phyloP scores from a whole-genome alignment of 2,113 vertebrate genomes.

The Cottus gobio region DNA sequence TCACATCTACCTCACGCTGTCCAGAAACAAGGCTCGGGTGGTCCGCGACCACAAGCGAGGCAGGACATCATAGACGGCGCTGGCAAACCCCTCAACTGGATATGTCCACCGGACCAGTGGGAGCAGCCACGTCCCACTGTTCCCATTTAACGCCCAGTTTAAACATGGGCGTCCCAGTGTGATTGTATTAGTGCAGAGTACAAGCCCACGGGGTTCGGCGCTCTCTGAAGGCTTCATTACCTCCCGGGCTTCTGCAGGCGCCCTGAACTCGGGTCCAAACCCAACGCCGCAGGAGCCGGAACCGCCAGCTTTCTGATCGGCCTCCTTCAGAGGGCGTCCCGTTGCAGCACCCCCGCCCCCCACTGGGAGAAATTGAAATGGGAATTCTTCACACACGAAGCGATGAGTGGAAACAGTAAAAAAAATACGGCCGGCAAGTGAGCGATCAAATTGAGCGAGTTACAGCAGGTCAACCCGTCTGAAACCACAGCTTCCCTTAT shows the following conservation, averaged over 20 bases:
- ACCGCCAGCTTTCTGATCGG: not conserved
- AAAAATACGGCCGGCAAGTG: not conserved
- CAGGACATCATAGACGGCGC: not conserved
- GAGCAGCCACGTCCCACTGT: not conserved
- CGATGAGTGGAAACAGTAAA: not conserved
- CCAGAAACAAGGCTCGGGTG: constrained; percentile 11
- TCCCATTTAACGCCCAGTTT: constrained; percentile 19
- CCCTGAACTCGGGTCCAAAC: not conserved
- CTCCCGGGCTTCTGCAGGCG: not conserved
- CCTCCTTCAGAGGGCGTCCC: not conserved
- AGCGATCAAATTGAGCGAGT: not conserved
- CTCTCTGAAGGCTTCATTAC: not conserved
- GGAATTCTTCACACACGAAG: not conserved
- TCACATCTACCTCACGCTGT: not conserved
- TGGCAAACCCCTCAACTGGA: too few species aligned
- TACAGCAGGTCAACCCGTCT: not conserved
- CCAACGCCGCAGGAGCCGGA: not conserved
- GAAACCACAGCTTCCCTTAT: not conserved
- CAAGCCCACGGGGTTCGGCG: not conserved
- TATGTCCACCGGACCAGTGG: not conserved
- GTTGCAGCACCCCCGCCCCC: not conserved
- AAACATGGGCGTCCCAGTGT: not conserved
- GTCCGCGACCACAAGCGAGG: not conserved
- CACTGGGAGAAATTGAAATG: not conserved
- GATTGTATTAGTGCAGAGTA: not conserved